Evolutionary conservation across 2,113 vertebrate species (phyloP).

Genomic region (Lonchura striata): DNA sequence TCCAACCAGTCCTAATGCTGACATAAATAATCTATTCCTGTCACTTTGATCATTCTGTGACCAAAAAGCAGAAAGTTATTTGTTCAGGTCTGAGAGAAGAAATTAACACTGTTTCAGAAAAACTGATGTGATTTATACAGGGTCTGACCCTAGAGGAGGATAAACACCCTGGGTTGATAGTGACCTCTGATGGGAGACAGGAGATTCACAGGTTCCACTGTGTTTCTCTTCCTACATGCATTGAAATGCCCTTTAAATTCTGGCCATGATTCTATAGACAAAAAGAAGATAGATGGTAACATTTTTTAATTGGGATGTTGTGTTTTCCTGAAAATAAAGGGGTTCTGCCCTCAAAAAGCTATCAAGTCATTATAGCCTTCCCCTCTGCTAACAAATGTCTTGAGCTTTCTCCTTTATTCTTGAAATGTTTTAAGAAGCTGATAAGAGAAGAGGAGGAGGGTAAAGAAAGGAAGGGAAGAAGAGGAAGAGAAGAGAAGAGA

Average conservation of each 20-base stretch:
- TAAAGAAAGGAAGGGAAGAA: too few relatives aligned
- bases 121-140: not conserved
- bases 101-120: not conserved
- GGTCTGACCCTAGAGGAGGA: not conserved
- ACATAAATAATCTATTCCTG: not conserved
- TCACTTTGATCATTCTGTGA: not conserved
- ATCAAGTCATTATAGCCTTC: not conserved
- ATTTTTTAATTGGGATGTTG: not conserved
- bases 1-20: not conserved
- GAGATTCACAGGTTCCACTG: not conserved
- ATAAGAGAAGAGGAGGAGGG: not conserved
- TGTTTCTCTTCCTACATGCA: not conserved
- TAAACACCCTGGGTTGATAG: not conserved
- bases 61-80: not conserved
- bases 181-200: not conserved
- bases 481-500: not conserved
- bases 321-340: not conserved
- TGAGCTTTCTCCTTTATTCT: not conserved
- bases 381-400: not conserved
- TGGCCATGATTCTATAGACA: not conserved
- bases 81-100: not conserved
- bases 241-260: not conserved
- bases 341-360: not conserved
- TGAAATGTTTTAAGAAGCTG: not conserved
- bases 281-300: not conserved